Evolutionary conservation across 1,140 invertebrate genomes (phyloP).

Genomic region (Dolichoris vasculosae): DNA sequence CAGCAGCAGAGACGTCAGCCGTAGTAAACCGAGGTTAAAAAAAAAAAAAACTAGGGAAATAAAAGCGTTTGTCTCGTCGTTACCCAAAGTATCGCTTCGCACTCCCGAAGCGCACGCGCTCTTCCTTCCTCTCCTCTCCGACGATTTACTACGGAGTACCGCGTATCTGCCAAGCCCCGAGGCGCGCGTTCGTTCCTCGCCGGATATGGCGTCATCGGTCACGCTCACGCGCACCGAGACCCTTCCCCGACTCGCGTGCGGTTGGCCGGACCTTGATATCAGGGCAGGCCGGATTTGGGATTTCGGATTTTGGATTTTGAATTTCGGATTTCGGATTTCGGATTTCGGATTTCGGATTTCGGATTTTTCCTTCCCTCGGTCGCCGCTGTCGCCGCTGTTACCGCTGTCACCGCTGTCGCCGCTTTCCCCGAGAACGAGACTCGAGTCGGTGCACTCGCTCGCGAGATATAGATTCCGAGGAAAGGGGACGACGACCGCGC

Average conservation of each 20-base stretch:
- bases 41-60: conserved; percentile 17
- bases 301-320: too few relatives aligned
- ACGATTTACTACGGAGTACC: background rate
- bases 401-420: background rate
- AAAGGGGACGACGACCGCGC: conserved; percentile 32
- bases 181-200: background rate
- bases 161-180: background rate
- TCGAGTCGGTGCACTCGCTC: background rate
- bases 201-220: conserved; percentile 45
- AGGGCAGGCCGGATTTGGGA: background rate
- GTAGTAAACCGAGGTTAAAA: background rate
- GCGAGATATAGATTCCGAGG: conserved; percentile 8
- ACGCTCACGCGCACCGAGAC: conserved; percentile 23
- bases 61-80: conserved; percentile 35
- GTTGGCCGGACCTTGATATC: background rate
- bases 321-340: background rate
- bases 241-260: conserved; percentile 16
- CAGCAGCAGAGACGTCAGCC: background rate
- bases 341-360: background rate
- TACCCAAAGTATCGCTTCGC: background rate
- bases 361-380: background rate
- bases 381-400: background rate
- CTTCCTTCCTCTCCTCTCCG: background rate
- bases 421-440: background rate
- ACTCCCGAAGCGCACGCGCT: background rate